These are phyloP conservation scores for Synergus umbraculus DNA, from an alignment of 2,888 invertebrate genomes.

Conservation along the genomic window DNA sequence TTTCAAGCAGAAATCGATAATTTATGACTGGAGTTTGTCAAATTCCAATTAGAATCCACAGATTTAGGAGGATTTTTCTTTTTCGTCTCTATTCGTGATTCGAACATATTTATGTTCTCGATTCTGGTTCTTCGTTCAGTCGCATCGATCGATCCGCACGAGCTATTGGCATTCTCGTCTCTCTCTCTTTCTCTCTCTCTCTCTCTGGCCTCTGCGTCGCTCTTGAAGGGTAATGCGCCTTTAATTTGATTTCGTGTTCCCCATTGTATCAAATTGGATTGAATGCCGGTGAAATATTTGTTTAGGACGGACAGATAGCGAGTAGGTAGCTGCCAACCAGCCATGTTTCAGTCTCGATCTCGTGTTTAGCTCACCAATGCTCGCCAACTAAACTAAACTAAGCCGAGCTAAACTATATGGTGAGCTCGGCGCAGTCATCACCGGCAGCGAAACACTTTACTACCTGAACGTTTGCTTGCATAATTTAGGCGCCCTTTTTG, in stretches of 20 bases:
- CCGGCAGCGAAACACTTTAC: constrained; percentile 62
- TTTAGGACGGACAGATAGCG: constrained; percentile 59
- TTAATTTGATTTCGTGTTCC: constrained; percentile 68
- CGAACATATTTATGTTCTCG: constrained; percentile 19
- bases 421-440: constrained; percentile 43
- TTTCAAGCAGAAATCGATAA: constrained; percentile 15
- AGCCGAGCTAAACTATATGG: not conserved
- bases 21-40: constrained; percentile 35
- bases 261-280: constrained; percentile 69
- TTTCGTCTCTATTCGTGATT: constrained; percentile 21
- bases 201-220: constrained; percentile 50
- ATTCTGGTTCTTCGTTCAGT: constrained; percentile 22
- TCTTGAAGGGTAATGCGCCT: constrained; percentile 57
- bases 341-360: constrained; percentile 37
- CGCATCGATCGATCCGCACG: constrained; percentile 52
- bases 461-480: constrained; percentile 71
- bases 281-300: constrained; percentile 71
- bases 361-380: constrained; percentile 37
- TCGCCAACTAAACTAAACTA: constrained; percentile 41
- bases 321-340: constrained; percentile 2
- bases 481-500: constrained; percentile 67
- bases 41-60: constrained; percentile 36
- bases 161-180: no score
- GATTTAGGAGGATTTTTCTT: constrained; percentile 24
- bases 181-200: no score